Conservation (phyloP, 2,888 invertebrate genomes). For the Liodrosophila aerea region DNA sequence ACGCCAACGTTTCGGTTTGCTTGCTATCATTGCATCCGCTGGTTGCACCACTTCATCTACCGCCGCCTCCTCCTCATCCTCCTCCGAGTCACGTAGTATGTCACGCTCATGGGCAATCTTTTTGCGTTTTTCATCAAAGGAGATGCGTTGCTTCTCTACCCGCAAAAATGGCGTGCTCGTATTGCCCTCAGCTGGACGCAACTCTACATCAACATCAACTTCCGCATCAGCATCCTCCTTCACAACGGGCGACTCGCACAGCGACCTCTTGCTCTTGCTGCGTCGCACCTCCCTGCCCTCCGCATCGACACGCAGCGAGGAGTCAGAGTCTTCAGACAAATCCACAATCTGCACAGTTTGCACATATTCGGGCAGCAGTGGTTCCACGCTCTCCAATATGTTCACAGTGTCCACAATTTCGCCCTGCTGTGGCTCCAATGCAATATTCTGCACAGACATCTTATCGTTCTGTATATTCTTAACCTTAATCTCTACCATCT, state of each 20-base stretch:
- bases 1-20: slow-evolving; percentile 76
- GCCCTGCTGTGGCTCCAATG: slow-evolving; percentile 79
- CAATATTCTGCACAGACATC: slow-evolving; percentile 83
- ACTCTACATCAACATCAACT: slow-evolving; percentile 48
- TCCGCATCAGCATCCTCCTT: slow-evolving; percentile 47
- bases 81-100: slow-evolving; percentile 81
- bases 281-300: slow-evolving; percentile 64
- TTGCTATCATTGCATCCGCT: slow-evolving; percentile 13
- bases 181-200: slow-evolving; percentile 60
- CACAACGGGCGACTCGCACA: slow-evolving; percentile 55
- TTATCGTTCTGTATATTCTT: slow-evolving; percentile 87
- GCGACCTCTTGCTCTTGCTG: slow-evolving; percentile 71
- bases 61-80: slow-evolving; percentile 54
- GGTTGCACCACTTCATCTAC: not conserved
- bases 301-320: slow-evolving; percentile 78
- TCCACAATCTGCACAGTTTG: slow-evolving; percentile 85
- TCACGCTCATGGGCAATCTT: slow-evolving; percentile 81
- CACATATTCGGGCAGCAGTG: slow-evolving; percentile 84
- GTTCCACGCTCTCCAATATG: slow-evolving; percentile 84
- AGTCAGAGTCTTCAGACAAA: slow-evolving; percentile 83
- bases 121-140: slow-evolving; percentile 82
- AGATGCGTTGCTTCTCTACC: slow-evolving; percentile 81
- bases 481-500: slow-evolving; percentile 87
- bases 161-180: slow-evolving; percentile 78
- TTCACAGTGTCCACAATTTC: slow-evolving; percentile 83